These are phyloP conservation scores for Alexandromys fortis DNA, from an alignment of 2,113 vertebrate species.

Conservation along the genomic window DNA sequence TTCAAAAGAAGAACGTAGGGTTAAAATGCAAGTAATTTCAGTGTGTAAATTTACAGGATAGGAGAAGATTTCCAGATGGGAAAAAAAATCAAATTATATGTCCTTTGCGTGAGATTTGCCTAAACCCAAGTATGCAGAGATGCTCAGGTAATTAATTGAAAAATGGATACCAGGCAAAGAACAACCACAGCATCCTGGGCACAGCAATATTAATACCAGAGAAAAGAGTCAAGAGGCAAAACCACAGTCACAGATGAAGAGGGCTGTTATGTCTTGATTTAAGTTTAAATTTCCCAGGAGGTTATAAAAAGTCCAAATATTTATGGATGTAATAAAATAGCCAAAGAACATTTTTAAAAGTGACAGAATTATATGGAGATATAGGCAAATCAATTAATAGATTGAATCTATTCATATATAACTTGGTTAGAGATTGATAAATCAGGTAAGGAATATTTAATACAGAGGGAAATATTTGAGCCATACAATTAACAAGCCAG, in stretches of 20 bases:
- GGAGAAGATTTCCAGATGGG: background rate
- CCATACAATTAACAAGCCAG: slow-evolving; percentile 23
- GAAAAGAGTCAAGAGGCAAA: slow-evolving; percentile 34
- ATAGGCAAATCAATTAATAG: background rate
- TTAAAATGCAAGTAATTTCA: background rate
- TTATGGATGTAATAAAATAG: slow-evolving; percentile 62
- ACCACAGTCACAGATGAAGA: slow-evolving; percentile 2
- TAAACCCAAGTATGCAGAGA: background rate
- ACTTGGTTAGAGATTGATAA: slow-evolving; percentile 33
- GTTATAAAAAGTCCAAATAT: slow-evolving; percentile 48
- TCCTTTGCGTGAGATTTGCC: background rate
- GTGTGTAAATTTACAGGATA: background rate
- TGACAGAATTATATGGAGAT: slow-evolving; percentile 9
- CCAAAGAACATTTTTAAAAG: slow-evolving; percentile 11
- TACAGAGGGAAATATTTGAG: slow-evolving; percentile 1
- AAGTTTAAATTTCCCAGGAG: slow-evolving; percentile 50
- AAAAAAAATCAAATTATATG: background rate
- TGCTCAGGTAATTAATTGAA: slow-evolving; percentile 23
- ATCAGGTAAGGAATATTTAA: slow-evolving; percentile 16
- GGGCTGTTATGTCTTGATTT: slow-evolving; percentile 56
- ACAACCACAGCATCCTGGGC: background rate
- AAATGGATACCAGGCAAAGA: background rate
- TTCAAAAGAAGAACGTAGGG: background rate
- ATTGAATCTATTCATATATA: background rate
- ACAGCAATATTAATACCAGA: background rate